These are phyloP conservation scores for Leptogaster cylindrica DNA, from an alignment of 2,888 invertebrate species.

Conservation along the genomic window DNA sequence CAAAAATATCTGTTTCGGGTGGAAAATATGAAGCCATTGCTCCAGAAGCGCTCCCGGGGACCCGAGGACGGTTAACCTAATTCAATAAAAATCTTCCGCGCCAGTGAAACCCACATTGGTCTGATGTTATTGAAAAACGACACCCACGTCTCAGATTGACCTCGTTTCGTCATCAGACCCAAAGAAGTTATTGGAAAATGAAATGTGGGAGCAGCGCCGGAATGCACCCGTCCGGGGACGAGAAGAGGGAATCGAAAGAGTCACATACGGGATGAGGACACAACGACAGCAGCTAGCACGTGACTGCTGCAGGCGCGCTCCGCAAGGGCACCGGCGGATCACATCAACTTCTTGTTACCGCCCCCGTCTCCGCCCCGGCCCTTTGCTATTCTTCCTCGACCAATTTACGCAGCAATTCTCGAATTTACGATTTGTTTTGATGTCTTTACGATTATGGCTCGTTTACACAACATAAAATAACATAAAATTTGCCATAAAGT, in stretches of 20 bases:
- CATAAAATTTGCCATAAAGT: slow-evolving; percentile 59
- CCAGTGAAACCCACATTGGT: slow-evolving; percentile 20
- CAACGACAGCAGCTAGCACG: slow-evolving; percentile 13
- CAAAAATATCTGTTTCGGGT: slow-evolving; percentile 24
- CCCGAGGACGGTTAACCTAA: slow-evolving; percentile 26
- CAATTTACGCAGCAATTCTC: slow-evolving; percentile 55
- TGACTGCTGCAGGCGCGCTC: slow-evolving; percentile 10
- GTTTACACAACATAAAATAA: slow-evolving; percentile 63
- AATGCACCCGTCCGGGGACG: slow-evolving; percentile 18
- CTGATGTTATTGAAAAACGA: background rate
- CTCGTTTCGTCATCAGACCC: slow-evolving; percentile 22
- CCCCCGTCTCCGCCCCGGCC: slow-evolving; percentile 7
- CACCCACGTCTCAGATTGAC: slow-evolving; percentile 30
- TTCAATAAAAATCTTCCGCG: slow-evolving; percentile 38
- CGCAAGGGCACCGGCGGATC: background rate
- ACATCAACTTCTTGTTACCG: background rate
- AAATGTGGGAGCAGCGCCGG: slow-evolving; percentile 1
- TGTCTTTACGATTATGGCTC: slow-evolving; percentile 63
- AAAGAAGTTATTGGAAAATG: slow-evolving; percentile 27
- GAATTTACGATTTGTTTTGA: slow-evolving; percentile 64
- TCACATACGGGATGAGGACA: background rate
- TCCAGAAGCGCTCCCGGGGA: slow-evolving; percentile 5
- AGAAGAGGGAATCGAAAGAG: background rate
- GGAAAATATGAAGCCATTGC: slow-evolving; percentile 21
- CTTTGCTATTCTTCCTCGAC: no score